Evolutionary conservation across 2,797 vertebrate species (phyloP).

Genomic region (Sebastes iracundus): DNA sequence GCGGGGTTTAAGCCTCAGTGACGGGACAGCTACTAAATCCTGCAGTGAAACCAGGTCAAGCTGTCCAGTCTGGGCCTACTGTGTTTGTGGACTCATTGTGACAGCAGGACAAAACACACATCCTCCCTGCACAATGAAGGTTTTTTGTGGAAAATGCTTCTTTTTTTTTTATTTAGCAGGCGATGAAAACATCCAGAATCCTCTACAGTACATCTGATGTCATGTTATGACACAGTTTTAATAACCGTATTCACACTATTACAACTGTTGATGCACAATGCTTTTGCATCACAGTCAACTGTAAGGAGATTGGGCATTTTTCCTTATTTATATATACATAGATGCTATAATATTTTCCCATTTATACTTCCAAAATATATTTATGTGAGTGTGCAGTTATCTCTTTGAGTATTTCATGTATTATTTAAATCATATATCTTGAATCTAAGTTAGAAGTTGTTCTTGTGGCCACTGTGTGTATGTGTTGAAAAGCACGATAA

Average conservation of each 20-base stretch:
- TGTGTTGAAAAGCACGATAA: not conserved
- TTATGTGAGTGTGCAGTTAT: not conserved
- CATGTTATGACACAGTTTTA: not conserved
- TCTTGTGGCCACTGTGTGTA: not conserved
- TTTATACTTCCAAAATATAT: too few species aligned
- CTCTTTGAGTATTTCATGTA: not conserved
- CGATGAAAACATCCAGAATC: not conserved
- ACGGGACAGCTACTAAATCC: slow-evolving; percentile 54
- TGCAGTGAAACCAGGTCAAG: slow-evolving; percentile 62
- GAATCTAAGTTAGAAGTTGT: not conserved
- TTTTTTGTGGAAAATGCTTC: not conserved
- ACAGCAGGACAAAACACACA: not conserved
- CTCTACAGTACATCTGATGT: not conserved
- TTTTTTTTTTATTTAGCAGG: not conserved
- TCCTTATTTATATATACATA: too few species aligned
- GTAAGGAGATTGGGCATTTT: too few species aligned
- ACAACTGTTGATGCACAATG: not conserved
- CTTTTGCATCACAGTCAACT: not conserved
- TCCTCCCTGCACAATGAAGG: not conserved
- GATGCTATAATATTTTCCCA: too few species aligned
- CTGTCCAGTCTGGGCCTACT: slow-evolving; percentile 46
- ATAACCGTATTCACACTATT: not conserved
- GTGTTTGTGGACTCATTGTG: slow-evolving; percentile 9
- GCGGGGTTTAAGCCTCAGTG: not conserved
- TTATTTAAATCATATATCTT: not conserved